These are phyloP conservation scores for Linhomoeus sp. DNA, from an alignment of 2,888 invertebrate species.

Conservation along the genomic window DNA sequence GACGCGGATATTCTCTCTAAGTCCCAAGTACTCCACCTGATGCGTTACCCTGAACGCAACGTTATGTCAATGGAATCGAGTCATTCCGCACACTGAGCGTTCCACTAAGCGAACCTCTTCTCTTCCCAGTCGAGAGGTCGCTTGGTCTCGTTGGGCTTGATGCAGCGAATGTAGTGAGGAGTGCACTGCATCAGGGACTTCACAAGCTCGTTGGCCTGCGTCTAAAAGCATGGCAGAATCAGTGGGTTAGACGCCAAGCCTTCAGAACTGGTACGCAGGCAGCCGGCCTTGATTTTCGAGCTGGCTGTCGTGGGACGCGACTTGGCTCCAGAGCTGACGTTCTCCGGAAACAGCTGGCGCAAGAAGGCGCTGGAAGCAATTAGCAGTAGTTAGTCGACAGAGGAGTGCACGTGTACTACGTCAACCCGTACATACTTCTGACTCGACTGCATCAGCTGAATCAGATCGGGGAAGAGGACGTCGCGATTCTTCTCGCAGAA, in stretches of 20 bases:
- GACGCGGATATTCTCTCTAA: conserved; percentile 47
- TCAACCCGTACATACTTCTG: conserved; percentile 33
- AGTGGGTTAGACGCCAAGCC: too few relatives aligned
- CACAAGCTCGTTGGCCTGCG: conserved; percentile 45
- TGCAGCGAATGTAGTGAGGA: conserved; percentile 49
- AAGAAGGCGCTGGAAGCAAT: conserved; percentile 38
- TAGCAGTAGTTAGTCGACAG: background rate
- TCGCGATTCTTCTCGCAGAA: conserved; percentile 50
- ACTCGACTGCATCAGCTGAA: conserved; percentile 45
- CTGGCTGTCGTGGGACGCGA: conserved; percentile 45
- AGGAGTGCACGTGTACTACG: background rate
- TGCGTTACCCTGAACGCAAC: conserved; percentile 41
- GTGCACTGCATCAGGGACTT: conserved; percentile 45
- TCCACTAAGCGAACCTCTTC: conserved; percentile 18
- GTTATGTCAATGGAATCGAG: too few relatives aligned
- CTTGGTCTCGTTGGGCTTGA: conserved; percentile 50
- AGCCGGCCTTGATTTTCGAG: conserved; percentile 44
- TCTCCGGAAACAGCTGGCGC: conserved; percentile 40
- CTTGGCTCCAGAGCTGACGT: conserved; percentile 32
- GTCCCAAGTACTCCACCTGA: conserved; percentile 46
- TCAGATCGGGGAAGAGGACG: conserved; percentile 44
- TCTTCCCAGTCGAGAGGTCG: conserved; percentile 45
- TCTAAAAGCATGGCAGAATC: conserved; percentile 30
- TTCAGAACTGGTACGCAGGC: too few relatives aligned
- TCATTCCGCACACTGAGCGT: too few relatives aligned